phyloP scores from a whole-genome alignment of 2,888 invertebrate genomes.

The Alcis repandata region DNA sequence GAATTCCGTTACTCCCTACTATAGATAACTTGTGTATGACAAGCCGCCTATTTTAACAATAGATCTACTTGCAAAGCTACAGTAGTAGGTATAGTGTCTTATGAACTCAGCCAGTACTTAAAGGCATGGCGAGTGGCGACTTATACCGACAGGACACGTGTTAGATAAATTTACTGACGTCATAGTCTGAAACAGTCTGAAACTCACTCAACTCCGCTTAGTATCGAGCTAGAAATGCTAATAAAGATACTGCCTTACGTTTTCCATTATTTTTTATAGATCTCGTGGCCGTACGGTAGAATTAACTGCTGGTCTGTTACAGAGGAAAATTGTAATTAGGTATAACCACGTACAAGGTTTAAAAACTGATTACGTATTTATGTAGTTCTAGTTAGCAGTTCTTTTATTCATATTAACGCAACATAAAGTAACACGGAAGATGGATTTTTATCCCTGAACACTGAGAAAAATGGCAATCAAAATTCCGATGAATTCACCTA shows the following conservation, averaged over 20 bases:
- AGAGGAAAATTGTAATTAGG: slow-evolving; percentile 22
- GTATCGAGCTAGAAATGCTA: slow-evolving; percentile 32
- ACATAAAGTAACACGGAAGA: not conserved
- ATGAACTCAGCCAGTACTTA: not conserved
- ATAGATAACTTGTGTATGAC: not conserved
- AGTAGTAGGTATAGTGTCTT: not conserved
- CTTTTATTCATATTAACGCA: not conserved
- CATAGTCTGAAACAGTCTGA: slow-evolving; percentile 17
- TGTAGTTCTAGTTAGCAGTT: not conserved
- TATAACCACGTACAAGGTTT: not conserved
- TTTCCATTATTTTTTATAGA: slow-evolving; percentile 34
- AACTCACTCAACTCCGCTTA: slow-evolving; percentile 23
- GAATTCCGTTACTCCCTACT: not conserved
- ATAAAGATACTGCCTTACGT: slow-evolving; percentile 27
- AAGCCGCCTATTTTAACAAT: not conserved
- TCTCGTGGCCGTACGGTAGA: slow-evolving; percentile 10
- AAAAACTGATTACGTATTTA: slow-evolving; percentile 1
- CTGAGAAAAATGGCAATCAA: too few relatives aligned
- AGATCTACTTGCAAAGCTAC: not conserved
- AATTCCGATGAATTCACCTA: too few relatives aligned
- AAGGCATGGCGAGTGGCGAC: not conserved
- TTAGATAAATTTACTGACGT: slow-evolving; percentile 17
- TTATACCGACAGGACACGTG: slow-evolving; percentile 19
- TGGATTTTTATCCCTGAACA: too few relatives aligned
- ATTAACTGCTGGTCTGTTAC: slow-evolving; percentile 16